Conservation (phyloP, 2,888 invertebrate genomes). For the Anorthoa munda region DNA sequence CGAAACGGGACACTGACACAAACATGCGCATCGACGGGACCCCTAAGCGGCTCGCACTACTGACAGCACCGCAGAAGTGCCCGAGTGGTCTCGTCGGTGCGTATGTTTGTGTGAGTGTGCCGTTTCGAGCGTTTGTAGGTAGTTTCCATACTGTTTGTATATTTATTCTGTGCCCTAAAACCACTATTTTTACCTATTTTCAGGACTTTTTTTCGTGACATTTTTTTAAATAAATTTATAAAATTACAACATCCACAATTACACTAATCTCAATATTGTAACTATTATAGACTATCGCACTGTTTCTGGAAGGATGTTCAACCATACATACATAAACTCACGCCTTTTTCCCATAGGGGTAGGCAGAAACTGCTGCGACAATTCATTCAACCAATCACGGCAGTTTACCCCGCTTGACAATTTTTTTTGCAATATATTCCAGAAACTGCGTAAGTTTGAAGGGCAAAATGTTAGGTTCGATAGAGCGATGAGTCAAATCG, state of each 20-base stretch:
- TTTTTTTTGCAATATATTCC: neutral
- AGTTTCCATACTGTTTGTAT: too few species aligned
- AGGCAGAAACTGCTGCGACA: neutral
- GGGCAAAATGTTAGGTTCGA: conserved; percentile 20
- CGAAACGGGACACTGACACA: too few species aligned
- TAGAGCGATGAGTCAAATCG: too few species aligned
- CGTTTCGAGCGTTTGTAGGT: too few species aligned
- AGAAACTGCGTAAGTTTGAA: conserved; percentile 6
- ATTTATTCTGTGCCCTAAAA: too few species aligned
- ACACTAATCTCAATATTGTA: conserved; percentile 19
- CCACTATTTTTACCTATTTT: conserved; percentile 15
- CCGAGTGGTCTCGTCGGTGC: too few species aligned
- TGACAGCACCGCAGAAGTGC: too few species aligned
- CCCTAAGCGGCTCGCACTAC: too few species aligned
- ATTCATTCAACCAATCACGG: conserved; percentile 1
- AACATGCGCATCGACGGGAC: too few species aligned
- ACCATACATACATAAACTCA: too few species aligned
- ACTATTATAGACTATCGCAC: conserved; percentile 8
- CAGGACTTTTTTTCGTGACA: conserved; percentile 11
- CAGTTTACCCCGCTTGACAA: neutral
- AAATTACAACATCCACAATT: conserved; percentile 42
- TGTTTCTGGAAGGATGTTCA: neutral
- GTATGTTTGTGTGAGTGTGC: too few species aligned
- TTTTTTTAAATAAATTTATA: conserved; percentile 25
- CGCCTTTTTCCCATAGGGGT: too few species aligned